Evolutionary conservation across 2,888 invertebrate species (phyloP), one percentile per base, ranked within the genome.

Genomic region (Eurytoma californica): DNA sequence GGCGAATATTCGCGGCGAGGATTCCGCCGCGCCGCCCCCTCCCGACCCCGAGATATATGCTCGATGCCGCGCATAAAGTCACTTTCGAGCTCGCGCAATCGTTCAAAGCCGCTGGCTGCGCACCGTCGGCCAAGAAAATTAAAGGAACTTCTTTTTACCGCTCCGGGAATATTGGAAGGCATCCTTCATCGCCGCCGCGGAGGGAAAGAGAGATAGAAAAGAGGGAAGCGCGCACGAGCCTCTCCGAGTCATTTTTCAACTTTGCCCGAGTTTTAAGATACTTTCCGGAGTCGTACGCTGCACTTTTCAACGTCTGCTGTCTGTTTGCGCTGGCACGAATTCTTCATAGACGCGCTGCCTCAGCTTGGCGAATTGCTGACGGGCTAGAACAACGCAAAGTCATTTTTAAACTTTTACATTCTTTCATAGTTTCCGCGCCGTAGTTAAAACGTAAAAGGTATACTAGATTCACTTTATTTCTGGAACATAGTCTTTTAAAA

Each of bases 81-180:
- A 63, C 63, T 63, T 63, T 47, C 47, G 70, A 70, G 60, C 57
- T n/a, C 55, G 47, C 47, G 73, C 74, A 68, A 75, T 68, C 60
- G 75, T 60, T 75, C 67, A 75, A 68, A 75, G 60, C 65, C 58
- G 39, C 24, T 24, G 12, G 69, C 69, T 24, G 58, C 24, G 39
- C 72, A 16, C 39, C 39, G 28, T 20, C 12, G 20, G 49, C 16
- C 47, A 70, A 69, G 76, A 76, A 76, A 76, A 76, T 76, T 76
- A 76, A 76, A 69, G 68, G 55, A 72, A 78, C 72, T 78, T 73
- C 72, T 66, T 66, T 66, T 65, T 39, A 57, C 49, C 3, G 51
- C 47, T 58, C 47, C 51, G 14, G 58, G 72, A 69, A 80, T 77
- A 77, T 80, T 70, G 74, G 70, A 76, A 70, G 74, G 73, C 70